Conservation (phyloP, 2,113 vertebrate genomes). For the Abramis brama region DNA sequence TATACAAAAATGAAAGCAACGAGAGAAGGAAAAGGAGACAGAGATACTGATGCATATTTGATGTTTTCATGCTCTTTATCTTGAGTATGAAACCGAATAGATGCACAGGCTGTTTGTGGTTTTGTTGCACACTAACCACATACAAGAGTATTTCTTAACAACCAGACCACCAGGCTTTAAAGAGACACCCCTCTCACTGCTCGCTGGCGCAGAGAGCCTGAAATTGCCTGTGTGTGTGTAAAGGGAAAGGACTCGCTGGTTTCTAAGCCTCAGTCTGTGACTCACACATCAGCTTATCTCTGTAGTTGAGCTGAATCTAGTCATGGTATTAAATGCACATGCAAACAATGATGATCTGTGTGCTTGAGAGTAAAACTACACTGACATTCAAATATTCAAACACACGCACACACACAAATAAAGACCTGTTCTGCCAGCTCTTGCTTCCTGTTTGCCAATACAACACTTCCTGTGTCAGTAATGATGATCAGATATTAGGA, state of each 20-base stretch:
- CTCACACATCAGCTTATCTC: slow-evolving; percentile 30
- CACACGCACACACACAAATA: slow-evolving; percentile 27
- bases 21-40: slow-evolving; percentile 20
- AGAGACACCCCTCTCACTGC: slow-evolving; percentile 1
- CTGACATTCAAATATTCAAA: neutral
- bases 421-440: slow-evolving; percentile 30
- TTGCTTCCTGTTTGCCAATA: slow-evolving; percentile 58
- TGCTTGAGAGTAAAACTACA: neutral
- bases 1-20: neutral
- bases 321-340: neutral
- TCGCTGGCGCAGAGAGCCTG: slow-evolving; percentile 34
- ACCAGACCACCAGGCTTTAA: slow-evolving; percentile 27
- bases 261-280: slow-evolving; percentile 24
- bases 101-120: slow-evolving; percentile 43
- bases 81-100: neutral
- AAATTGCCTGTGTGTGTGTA: slow-evolving; percentile 37
- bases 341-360: neutral
- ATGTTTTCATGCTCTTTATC: slow-evolving; percentile 42
- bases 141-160: slow-evolving; percentile 41
- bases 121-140: slow-evolving; percentile 45
- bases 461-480: slow-evolving; percentile 43
- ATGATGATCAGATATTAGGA: slow-evolving; percentile 35
- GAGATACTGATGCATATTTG: slow-evolving; percentile 10
- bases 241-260: slow-evolving; percentile 8
- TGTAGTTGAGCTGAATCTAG: slow-evolving; percentile 11